phyloP scores from a whole-genome alignment of 2,797 vertebrate genomes.

The Fistularia commersonii region DNA sequence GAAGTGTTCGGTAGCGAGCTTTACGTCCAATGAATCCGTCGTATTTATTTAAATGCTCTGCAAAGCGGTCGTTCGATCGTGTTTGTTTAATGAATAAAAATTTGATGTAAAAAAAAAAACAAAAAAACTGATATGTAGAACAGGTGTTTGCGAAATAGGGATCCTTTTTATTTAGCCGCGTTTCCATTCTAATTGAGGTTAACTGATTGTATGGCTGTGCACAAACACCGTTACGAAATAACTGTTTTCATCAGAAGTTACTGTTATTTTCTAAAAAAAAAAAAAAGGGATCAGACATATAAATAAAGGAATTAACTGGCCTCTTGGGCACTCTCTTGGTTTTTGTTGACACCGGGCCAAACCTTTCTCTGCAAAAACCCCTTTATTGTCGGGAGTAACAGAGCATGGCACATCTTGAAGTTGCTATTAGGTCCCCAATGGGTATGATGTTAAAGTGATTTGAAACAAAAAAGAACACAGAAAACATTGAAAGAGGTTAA shows the following conservation, averaged over 20 bases:
- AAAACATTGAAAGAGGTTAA: too few relatives aligned
- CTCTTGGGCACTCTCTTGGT: too few relatives aligned
- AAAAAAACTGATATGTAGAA: slow-evolving; percentile 19
- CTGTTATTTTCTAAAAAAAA: not conserved
- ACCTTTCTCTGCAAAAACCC: too few relatives aligned
- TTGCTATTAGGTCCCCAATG: too few relatives aligned
- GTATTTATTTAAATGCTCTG: slow-evolving; percentile 5
- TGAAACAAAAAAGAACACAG: too few relatives aligned
- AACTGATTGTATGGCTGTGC: slow-evolving; percentile 33
- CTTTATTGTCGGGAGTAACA: too few relatives aligned
- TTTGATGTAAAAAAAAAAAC: slow-evolving; percentile 29
- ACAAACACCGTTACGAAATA: slow-evolving; percentile 16
- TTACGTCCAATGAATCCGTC: too few relatives aligned
- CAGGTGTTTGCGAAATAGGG: slow-evolving; percentile 35
- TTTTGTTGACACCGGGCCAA: too few relatives aligned
- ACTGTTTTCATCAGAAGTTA: not conserved
- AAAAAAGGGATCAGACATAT: not conserved
- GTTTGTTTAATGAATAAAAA: slow-evolving; percentile 32
- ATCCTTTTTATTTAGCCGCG: slow-evolving; percentile 32
- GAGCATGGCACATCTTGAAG: too few relatives aligned
- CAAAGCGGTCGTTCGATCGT: too few relatives aligned
- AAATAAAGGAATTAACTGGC: too few relatives aligned
- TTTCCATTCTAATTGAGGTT: slow-evolving; percentile 41
- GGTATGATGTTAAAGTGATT: too few relatives aligned
- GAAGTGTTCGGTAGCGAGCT: slow-evolving; percentile 5